Base-by-base conservation (phyloP, 1,140 invertebrate species). In the Drosophila grimshawi region DNA sequence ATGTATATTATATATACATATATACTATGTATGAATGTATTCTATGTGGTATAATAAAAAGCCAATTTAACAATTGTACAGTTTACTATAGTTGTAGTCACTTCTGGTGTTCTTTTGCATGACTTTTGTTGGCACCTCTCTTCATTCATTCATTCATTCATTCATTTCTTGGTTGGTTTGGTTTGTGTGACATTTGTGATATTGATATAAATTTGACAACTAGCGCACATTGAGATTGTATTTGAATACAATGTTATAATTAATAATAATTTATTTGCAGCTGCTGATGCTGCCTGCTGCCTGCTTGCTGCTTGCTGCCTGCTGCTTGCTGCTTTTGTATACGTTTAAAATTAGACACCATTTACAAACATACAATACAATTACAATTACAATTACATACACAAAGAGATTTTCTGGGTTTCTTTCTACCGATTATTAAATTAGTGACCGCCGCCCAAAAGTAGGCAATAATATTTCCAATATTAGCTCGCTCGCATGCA, bases 301-400 rank as follows among this genome's bases (percentile, higher is more conserved):
- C 6, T 59, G 35, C 10, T 60, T n/a, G 52, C 33, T 68, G 43
- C 4, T 51, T 68, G 43, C 6, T 59, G 35, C 10, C 45, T 66
- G 52, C 33, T 68, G 43, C 4, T 51, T 68, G 43, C 6, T 59
- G 35, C 10, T 60, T n/a, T 19, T 59, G 30, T 60, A 19, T 51
- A 39, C 39, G 53, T 86, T 76, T 75, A 76, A 55, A 81, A 76
- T 55, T 86, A 86, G 82, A 86, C 82, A 86, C 82, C 82, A 81
- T 86, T 86, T 76, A 86, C 82, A 81, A 63, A 43, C 52, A 55
- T 76, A 80, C 64, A 79, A 45, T 85, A 77, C 77, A 85, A 68
- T 83, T 77, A 77, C 62, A 81, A 69, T 70, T 35, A 35, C 33
- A 35, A 5, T 35, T 69, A 80, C 71, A 73, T 59, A 81, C 83